Conservation (phyloP, 2,888 invertebrate genomes). For the Apodemia mormo region DNA sequence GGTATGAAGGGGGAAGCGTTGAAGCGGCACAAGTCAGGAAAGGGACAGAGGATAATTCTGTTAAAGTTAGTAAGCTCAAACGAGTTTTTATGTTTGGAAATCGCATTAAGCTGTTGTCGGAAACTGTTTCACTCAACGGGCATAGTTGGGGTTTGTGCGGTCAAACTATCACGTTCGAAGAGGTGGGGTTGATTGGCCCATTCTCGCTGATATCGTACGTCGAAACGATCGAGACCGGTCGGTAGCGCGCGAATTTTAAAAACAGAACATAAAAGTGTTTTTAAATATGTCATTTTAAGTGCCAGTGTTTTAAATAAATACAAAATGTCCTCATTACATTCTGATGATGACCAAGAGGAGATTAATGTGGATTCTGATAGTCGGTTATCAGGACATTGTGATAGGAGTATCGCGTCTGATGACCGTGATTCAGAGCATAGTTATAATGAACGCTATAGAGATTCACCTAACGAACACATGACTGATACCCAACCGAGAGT, state of each 20-base stretch:
- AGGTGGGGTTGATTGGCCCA: conserved; percentile 73
- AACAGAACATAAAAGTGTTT: conserved; percentile 28
- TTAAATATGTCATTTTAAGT: conserved; percentile 48
- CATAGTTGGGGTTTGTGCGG: conserved; percentile 79
- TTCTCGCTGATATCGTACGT: conserved; percentile 62
- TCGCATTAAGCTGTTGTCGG: conserved; percentile 82
- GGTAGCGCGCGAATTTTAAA: conserved; percentile 60
- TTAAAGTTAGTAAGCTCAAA: conserved; percentile 79
- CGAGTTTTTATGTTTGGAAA: conserved; percentile 82
- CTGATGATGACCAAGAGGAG: conserved; percentile 85
- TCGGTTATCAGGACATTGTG: conserved; percentile 78
- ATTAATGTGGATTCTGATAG: conserved; percentile 86
- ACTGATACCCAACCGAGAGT: conserved; percentile 78
- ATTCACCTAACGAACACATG: conserved; percentile 77
- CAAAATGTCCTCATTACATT: conserved; percentile 77
- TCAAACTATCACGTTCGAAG: conserved; percentile 76
- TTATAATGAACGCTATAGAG: conserved; percentile 69
- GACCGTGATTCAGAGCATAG: conserved; percentile 80
- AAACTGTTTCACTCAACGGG: conserved; percentile 80
- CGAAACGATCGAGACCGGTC: conserved; percentile 69
- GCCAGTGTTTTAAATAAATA: conserved; percentile 51
- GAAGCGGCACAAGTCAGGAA: conserved; percentile 67
- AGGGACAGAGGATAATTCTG: conserved; percentile 71
- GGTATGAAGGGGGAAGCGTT: conserved; percentile 63
- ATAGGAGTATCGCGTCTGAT: conserved; percentile 80